Base-by-base conservation (phyloP, 1,140 invertebrate species). In the Macrobrachium rosenbergii region DNA sequence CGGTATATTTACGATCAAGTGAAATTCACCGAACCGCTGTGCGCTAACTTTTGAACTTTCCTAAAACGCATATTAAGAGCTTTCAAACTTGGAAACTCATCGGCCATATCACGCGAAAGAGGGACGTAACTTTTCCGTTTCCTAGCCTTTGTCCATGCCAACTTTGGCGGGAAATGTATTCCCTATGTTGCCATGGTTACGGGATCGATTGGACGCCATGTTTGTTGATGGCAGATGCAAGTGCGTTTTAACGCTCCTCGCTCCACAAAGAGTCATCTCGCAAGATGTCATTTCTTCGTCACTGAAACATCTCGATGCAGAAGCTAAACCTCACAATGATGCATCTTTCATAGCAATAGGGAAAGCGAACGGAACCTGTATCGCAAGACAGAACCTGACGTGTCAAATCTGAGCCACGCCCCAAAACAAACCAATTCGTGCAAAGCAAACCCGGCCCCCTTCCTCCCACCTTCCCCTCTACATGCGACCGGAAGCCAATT, bases 91-190 rank as follows among this genome's bases (percentile, higher is more conserved):
- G 6, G 52, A 52, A 52, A 52, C 52, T 52, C 12, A 10, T 12
- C 7, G 52, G 12, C 52, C 52, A 52, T 52, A 52, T 8, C 8
- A 52, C 12, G 52, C 6, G 52, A 52, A 52, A 52, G 8, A 52
- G 12, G 7, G 12, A 8, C 7, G 52, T 52, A 52, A 52, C 52
- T 78, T 60, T 77, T 45, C 58, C 52, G 6, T 52, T 59, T 28
- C 37, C 62, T 19, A 12, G 14, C 63, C 21, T 81, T 63, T 63
- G 63, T 23, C 16, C 62, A 81, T 43, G 79, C 21, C 45, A 69
- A 43, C 64, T 82, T 82, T 82, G 81, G 81, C 81, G 81, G 64
- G 81, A 82, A 82, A 82, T 82, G 81, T 82, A 73, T 82, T 73
- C 81, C 81, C 1, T 52, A 52, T 60, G 81, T 82, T 73, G 81